These are phyloP conservation scores for Zaprionus tsacasi DNA, from an alignment of 1,140 invertebrate species.

Conservation along the genomic window DNA sequence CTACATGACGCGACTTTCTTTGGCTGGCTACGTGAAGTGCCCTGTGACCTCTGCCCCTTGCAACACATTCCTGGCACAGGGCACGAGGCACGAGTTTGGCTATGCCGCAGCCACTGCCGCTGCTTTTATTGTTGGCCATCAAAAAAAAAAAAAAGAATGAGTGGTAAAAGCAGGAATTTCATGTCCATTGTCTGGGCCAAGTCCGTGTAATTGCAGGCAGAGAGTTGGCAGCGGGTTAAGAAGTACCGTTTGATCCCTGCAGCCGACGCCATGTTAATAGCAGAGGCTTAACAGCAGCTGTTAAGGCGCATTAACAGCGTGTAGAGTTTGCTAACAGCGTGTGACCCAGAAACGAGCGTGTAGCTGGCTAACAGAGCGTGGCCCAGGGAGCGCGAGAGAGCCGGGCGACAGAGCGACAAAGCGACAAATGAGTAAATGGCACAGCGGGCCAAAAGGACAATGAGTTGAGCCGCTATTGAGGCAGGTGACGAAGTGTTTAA, in stretches of 20 bases:
- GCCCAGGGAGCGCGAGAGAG: conserved; percentile 6
- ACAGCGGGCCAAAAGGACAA: conserved; percentile 17
- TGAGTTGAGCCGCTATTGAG: conserved; percentile 35
- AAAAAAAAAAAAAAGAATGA: conserved; percentile 38
- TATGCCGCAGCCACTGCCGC: conserved; percentile 15
- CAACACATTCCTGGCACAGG: too few species aligned
- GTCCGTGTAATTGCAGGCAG: conserved; percentile 60
- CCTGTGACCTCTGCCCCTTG: not conserved
- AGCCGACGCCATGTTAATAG: not conserved
- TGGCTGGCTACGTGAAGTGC: conserved; percentile 66
- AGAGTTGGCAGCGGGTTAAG: conserved; percentile 33
- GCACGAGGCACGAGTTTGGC: not conserved
- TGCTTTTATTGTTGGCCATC: conserved; percentile 75
- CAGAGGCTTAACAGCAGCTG: not conserved
- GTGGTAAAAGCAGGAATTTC: conserved; percentile 68
- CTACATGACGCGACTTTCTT: conserved; percentile 67
- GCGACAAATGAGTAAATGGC: conserved; percentile 63
- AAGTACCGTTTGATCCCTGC: not conserved
- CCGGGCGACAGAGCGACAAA: conserved; percentile 71
- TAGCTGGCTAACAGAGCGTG: not conserved
- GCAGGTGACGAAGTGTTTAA: conserved; percentile 67
- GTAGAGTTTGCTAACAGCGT: conserved; percentile 42
- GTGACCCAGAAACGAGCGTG: conserved; percentile 61
- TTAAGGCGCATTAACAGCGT: conserved; percentile 30
- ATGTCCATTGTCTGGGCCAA: conserved; percentile 64